phyloP scores from a whole-genome alignment of 2,888 invertebrate species.

The Yponomeuta plumbellus region DNA sequence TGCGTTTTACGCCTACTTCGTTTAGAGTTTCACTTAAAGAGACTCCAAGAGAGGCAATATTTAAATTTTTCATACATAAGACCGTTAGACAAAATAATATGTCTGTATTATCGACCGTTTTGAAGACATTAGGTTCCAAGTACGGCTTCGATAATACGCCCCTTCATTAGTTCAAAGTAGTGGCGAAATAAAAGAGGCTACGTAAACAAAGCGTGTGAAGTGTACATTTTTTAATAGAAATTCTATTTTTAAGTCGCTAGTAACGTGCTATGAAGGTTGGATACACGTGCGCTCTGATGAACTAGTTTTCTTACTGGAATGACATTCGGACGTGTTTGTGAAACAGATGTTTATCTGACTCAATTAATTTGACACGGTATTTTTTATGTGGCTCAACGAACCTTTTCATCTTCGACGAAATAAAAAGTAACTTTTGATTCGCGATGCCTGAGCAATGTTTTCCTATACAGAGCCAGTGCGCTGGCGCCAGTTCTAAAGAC shows the following conservation, averaged over 20 bases:
- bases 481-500: too few relatives aligned
- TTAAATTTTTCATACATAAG: too few relatives aligned
- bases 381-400: not conserved
- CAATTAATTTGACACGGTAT: not conserved
- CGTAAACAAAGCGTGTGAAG: not conserved
- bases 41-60: too few relatives aligned
- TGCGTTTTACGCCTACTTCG: too few relatives aligned
- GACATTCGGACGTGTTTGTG: not conserved
- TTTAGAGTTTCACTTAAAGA: too few relatives aligned
- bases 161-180: not conserved
- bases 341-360: not conserved
- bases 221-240: constrained; percentile 1
- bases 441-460: too few relatives aligned
- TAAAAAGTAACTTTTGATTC: too few relatives aligned
- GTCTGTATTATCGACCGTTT: not conserved
- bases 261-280: not conserved
- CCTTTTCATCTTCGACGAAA: not conserved
- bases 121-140: not conserved
- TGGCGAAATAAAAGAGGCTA: not conserved
- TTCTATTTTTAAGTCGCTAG: not conserved
- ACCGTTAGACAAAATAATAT: too few relatives aligned
- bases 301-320: not conserved
- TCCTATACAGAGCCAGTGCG: too few relatives aligned
- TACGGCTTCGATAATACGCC: not conserved
- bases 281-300: not conserved